Percentiles rank a stretch among this genome's conserved stretches.
Conservation (phyloP, 1,140 invertebrate species). For the Phocides pigmalion region DNA sequence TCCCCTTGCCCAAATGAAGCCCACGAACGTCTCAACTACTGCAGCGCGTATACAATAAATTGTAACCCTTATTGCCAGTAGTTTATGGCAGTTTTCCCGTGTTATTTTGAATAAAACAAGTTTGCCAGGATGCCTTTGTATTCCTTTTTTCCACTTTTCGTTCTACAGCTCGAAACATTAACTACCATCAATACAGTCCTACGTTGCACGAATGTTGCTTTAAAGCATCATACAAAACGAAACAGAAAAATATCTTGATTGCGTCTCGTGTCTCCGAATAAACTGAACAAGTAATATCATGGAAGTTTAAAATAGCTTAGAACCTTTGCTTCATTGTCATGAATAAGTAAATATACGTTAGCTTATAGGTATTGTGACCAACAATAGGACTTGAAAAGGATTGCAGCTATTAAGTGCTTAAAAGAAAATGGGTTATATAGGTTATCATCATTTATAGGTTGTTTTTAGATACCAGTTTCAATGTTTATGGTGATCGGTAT, state of each 20-base stretch:
- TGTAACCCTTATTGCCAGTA: constrained; percentile 37
- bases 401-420: too few species aligned
- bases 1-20: constrained; percentile 43
- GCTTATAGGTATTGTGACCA: too few species aligned
- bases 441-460: too few species aligned
- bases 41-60: constrained; percentile 27
- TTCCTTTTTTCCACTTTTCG: constrained; percentile 58
- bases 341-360: too few species aligned
- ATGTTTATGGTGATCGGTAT: too few species aligned
- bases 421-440: too few species aligned
- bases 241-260: neutral
- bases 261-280: neutral
- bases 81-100: constrained; percentile 43
- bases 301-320: too few species aligned
- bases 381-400: too few species aligned
- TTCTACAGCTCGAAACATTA: constrained; percentile 53
- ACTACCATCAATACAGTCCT: constrained; percentile 44
- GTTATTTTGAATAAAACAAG: constrained; percentile 31
- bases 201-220: neutral
- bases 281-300: neutral
- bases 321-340: too few species aligned
- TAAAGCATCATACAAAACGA: neutral
- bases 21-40: constrained; percentile 40
- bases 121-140: constrained; percentile 56
- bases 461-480: too few species aligned